phyloP scores from a whole-genome alignment of 2,888 invertebrate genomes.

The Caenorhabditis sp. region DNA sequence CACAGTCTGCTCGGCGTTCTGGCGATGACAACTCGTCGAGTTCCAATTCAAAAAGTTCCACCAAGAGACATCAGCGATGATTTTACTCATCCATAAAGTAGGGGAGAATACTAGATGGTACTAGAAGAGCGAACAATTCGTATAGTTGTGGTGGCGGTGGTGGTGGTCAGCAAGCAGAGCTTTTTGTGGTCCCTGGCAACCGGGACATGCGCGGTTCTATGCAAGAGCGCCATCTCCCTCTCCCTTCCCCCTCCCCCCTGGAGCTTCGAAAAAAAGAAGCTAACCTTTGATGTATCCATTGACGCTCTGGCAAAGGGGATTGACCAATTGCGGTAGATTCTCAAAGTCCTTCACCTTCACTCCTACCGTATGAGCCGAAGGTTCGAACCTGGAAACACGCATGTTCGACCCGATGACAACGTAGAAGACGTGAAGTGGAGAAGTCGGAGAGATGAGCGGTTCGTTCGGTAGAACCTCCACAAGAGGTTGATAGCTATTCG shows the following conservation, averaged over 20 bases:
- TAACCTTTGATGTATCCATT: constrained; percentile 71
- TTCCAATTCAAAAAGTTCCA: constrained; percentile 82
- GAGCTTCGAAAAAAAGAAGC: too few relatives aligned
- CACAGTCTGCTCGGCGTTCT: constrained; percentile 74
- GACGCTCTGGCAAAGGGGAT: constrained; percentile 77
- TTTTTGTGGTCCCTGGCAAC: constrained; percentile 38
- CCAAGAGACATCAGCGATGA: constrained; percentile 79
- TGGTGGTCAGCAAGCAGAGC: constrained; percentile 35
- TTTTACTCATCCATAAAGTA: constrained; percentile 63
- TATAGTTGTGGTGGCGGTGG: too few relatives aligned
- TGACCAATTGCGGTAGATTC: constrained; percentile 69
- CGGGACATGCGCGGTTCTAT: constrained; percentile 9
- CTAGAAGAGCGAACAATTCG: constrained; percentile 23
- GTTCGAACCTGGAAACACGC: constrained; percentile 65
- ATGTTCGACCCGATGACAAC: constrained; percentile 69
- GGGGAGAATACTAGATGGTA: constrained; percentile 1
- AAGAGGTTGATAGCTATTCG: constrained; percentile 71
- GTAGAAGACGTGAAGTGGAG: constrained; percentile 80
- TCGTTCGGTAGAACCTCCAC: constrained; percentile 74
- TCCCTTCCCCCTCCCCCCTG: too few relatives aligned
- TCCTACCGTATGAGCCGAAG: constrained; percentile 71
- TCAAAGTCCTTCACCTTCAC: constrained; percentile 76
- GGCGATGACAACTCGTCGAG: constrained; percentile 75
- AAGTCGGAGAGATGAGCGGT: constrained; percentile 75
- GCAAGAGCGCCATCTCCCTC: not conserved